Conservation (phyloP, 1,140 invertebrate genomes). For the Phocides pigmalion region DNA sequence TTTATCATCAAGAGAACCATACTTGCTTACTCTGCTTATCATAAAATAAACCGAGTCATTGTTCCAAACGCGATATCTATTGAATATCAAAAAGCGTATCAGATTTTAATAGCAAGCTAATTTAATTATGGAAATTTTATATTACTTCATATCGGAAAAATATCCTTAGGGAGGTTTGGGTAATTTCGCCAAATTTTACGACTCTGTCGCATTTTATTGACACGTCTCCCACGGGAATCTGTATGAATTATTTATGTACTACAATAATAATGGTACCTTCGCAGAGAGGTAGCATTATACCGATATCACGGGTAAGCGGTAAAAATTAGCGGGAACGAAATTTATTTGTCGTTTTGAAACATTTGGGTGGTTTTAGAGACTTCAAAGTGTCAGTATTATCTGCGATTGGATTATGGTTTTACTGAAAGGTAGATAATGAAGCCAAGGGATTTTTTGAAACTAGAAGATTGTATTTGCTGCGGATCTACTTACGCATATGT, state of each 20-base stretch:
- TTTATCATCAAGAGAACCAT: no score
- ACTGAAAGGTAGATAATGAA: no score
- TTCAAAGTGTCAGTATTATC: no score
- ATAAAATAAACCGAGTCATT: no score
- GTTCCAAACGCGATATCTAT: neutral
- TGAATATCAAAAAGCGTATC: neutral
- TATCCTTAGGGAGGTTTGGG: constrained; percentile 39
- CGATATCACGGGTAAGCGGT: constrained; percentile 10
- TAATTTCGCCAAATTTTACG: constrained; percentile 45
- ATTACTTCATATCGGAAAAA: constrained; percentile 38
- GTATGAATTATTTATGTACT: constrained; percentile 38
- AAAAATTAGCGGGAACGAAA: constrained; percentile 12
- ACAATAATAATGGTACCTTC: constrained; percentile 23
- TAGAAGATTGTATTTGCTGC: no score
- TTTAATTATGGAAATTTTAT: constrained; percentile 40
- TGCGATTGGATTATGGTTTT: no score
- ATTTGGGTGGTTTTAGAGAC: no score
- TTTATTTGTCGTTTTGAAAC: no score
- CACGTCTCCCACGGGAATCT: constrained; percentile 43
- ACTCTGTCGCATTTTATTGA: constrained; percentile 48
- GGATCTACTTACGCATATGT: no score
- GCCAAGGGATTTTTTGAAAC: no score
- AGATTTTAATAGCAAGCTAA: constrained; percentile 14
- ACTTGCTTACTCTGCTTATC: no score
- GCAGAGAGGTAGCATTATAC: constrained; percentile 7